Base-by-base conservation (phyloP, 1,140 invertebrate genomes). In the Triops cancriformis region DNA sequence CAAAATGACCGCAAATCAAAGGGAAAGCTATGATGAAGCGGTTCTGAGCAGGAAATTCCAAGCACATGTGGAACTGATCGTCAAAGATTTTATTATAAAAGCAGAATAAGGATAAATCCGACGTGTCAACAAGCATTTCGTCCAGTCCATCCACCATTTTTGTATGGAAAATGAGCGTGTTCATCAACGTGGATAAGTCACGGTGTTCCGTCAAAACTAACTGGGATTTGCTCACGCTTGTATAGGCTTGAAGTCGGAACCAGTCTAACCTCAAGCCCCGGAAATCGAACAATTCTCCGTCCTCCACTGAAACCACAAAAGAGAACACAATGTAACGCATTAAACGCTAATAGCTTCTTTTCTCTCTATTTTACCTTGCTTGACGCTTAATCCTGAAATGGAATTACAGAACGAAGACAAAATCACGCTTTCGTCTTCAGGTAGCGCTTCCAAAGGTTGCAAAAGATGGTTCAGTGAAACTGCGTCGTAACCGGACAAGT, bases 81-180 rank as follows among this genome's bases (percentile, higher is more conserved):
- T 98, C 96, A 86, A 98, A 98, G 83, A 97, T 93, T 87, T 95
- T 95, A 81, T 91, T 97, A 83, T 98, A 98, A 84, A 99, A 99
- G 83, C 91, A 99, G 83, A 98, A 99, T 79, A 99, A 91, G 0
- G 96, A 98, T 9, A 99, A 86, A 87, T 99, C 97, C 1, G 96
- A 98, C 26, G 95, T 97, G 86, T 99, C 97, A 2, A 93, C 92
- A 78, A 99, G 87, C 83, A 99, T 93, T 84, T 99, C 96, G 86
- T 99, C 97, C n/a, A 99, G 86, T 85, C 95, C 95, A 83, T 99
- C 98, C 14, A 99, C 96, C 91, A 99, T 96, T 85, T 97, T 97
- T 0, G 97, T 96, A 83, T 99, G 98, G 83, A 98, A 99, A 51
- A 95, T 89, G 82, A 98, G 91, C 12, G 94, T 97, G 84, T 99